phyloP scores from a whole-genome alignment of 2,113 vertebrate genomes.

The Elanoides forficatus region DNA sequence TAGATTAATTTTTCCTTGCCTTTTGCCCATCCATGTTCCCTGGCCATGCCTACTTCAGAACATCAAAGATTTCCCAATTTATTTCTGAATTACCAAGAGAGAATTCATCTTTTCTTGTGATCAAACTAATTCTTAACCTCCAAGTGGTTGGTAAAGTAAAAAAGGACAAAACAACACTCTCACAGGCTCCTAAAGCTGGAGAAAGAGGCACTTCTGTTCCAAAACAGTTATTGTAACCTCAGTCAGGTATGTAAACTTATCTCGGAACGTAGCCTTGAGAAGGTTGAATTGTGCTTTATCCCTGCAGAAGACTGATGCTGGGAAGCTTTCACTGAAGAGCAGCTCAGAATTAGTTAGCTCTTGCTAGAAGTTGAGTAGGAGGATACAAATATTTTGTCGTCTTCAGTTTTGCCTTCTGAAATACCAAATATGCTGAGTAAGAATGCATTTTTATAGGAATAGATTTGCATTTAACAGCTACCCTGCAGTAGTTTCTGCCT shows the following conservation, averaged over 20 bases:
- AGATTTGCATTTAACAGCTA: neutral
- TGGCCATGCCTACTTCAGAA: neutral
- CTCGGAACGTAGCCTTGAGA: neutral
- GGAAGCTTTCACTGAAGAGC: neutral
- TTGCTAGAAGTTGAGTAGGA: neutral
- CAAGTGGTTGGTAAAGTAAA: neutral
- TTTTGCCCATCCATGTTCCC: neutral
- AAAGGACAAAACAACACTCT: neutral
- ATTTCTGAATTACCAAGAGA: neutral
- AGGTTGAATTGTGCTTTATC: neutral
- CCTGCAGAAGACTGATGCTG: neutral
- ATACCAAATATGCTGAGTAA: neutral
- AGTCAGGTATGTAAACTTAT: neutral
- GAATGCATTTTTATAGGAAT: neutral
- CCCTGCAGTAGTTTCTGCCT: neutral
- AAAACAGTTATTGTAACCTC: neutral
- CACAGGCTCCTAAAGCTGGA: neutral
- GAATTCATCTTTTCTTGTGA: neutral
- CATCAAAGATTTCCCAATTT: neutral
- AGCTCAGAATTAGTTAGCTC: neutral
- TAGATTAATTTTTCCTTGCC: neutral
- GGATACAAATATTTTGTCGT: neutral
- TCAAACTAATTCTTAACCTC: neutral
- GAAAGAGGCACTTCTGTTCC: neutral
- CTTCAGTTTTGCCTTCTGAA: neutral